Evolutionary conservation across 2,113 vertebrate species (phyloP).

Genomic region (Circaetus gallicus): DNA sequence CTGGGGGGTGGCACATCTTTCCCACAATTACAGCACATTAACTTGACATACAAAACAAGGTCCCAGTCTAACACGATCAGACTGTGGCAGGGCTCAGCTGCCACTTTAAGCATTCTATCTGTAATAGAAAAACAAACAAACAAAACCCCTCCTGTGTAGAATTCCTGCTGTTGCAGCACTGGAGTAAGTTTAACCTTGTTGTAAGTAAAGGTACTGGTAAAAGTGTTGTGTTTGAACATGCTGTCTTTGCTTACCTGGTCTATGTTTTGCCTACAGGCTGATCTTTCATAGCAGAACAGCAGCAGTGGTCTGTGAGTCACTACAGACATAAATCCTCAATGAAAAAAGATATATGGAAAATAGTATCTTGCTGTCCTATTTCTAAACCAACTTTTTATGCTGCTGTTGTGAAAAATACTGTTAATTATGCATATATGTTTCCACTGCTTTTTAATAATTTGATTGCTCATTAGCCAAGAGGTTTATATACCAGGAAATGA

Average conservation of each 20-base stretch:
- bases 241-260: not conserved
- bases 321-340: not conserved
- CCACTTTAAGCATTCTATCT: not conserved
- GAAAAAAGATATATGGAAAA: not conserved
- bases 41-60: not conserved
- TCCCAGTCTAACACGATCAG: not conserved
- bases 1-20: not conserved
- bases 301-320: constrained; percentile 6
- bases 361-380: not conserved
- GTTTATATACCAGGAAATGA: not conserved
- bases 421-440: not conserved
- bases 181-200: not conserved
- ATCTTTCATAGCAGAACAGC: not conserved
- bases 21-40: not conserved
- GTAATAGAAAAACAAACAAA: not conserved
- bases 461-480: not conserved
- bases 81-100: not conserved
- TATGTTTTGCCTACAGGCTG: not conserved
- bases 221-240: constrained; percentile 15
- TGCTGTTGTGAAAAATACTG: not conserved
- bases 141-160: not conserved
- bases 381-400: not conserved
- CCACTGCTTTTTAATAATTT: not conserved
- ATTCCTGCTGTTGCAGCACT: not conserved
- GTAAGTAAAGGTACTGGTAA: not conserved